phyloP scores from a whole-genome alignment of 2,888 invertebrate species.

The Agrotis exclamationis region DNA sequence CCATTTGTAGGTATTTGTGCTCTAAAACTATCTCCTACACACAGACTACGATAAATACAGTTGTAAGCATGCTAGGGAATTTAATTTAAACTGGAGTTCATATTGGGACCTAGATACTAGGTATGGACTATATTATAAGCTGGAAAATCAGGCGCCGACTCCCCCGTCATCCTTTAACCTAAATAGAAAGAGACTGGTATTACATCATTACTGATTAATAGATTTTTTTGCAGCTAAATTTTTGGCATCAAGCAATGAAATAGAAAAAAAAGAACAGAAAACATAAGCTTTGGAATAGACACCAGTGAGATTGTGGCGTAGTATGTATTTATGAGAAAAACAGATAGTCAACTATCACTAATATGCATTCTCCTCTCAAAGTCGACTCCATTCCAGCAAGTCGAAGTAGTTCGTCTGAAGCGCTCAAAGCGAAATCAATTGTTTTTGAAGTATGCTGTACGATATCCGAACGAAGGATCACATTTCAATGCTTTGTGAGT shows the following conservation, averaged over 20 bases:
- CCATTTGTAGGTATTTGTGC: constrained; percentile 54
- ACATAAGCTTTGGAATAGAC: constrained; percentile 88
- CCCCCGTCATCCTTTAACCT: constrained; percentile 82
- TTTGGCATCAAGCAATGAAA: constrained; percentile 90
- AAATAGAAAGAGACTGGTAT: constrained; percentile 85
- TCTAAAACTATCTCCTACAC: constrained; percentile 60
- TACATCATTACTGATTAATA: constrained; percentile 85
- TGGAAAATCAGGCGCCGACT: constrained; percentile 70
- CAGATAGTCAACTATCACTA: constrained; percentile 8
- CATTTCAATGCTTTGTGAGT: constrained; percentile 3
- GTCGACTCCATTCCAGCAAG: not conserved
- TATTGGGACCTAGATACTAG: constrained; percentile 59
- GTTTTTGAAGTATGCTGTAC: not conserved
- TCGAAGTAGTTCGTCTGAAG: not conserved
- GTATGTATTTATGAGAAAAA: constrained; percentile 25
- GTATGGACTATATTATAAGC: constrained; percentile 51
- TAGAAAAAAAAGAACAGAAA: constrained; percentile 75
- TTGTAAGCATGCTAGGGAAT: constrained; percentile 55
- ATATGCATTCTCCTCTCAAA: not conserved
- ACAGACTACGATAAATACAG: constrained; percentile 55
- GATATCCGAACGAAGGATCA: not conserved
- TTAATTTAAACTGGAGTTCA: constrained; percentile 42
- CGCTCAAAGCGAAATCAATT: too few species aligned
- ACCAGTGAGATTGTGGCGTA: constrained; percentile 81
- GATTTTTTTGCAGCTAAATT: constrained; percentile 84